Evolutionary conservation across 1,140 invertebrate species (phyloP), one percentile per base, ranked within the genome.

Genomic region (Aporrectodea caliginosa): DNA sequence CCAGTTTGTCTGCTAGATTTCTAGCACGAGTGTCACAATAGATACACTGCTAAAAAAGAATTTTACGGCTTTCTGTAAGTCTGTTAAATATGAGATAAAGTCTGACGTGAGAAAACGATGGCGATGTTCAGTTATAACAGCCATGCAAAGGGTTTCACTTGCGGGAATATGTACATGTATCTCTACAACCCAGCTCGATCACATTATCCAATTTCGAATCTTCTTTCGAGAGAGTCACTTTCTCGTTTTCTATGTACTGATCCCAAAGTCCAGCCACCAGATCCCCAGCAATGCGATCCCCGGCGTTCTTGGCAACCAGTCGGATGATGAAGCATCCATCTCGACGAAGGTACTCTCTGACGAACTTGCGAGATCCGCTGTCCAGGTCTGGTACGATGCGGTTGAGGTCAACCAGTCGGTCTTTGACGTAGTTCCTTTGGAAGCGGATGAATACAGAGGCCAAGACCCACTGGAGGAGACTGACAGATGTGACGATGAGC

Each of bases 201-300:
- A n/a, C n/a, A n/a, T n/a, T n/a, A n/a, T n/a, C n/a, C n/a, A n/a
- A n/a, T n/a, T n/a, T n/a, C n/a, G n/a, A n/a, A n/a, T n/a, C n/a
- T n/a, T n/a, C n/a, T 58, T 58, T 22, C 43, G 6, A 6, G 43
- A 58, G 6, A 6, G 43, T 22, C 32, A 30, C 16, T 6, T 74
- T n/a, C 43, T 76, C 35, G 85, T 87, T 86, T 35, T 85, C 35
- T 12, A 74, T 35, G 69, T 73, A 74, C n/a, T 79, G 22, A 29
- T 79, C 78, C 69, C 71, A 79, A 0, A 79, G 78, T 35, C 71
- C 78, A 35, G 29, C 75, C 27, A 73, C 16, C 1, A 79, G 35
- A 16, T 79, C 73, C 12, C 73, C 34, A 27, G 78, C 78, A 29
- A 79, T 33, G 32, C 78, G 35, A 6, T 79, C 78, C 22, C 78